Conservation (phyloP, 2,888 invertebrate genomes). For the Athalia rosae region DNA sequence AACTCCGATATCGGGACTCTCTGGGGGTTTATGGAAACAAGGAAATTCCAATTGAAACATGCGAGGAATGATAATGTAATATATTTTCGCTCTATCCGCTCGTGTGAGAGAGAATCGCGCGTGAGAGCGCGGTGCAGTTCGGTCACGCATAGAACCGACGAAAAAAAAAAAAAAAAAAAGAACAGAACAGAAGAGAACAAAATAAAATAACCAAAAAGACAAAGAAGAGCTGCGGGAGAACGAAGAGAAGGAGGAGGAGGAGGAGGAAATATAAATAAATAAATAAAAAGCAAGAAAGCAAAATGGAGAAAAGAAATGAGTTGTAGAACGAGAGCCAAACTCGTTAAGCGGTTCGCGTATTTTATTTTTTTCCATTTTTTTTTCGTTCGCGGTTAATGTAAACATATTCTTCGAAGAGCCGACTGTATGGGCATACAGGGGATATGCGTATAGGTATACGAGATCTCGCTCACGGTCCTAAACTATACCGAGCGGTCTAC, state of each 20-base stretch:
- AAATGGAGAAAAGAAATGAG: slow-evolving; percentile 17
- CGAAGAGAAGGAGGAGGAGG: slow-evolving; percentile 33
- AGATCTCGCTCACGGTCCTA: slow-evolving; percentile 25
- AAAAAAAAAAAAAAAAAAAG: slow-evolving; percentile 49
- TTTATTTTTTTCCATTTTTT: slow-evolving; percentile 37
- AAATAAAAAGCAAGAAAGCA: not conserved
- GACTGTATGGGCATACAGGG: not conserved
- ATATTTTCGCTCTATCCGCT: too few relatives aligned
- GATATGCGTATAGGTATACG: not conserved
- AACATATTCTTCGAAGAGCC: slow-evolving; percentile 65
- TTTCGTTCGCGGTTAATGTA: slow-evolving; percentile 62
- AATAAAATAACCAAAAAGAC: too few relatives aligned
- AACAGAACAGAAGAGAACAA: too few relatives aligned
- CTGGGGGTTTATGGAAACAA: not conserved
- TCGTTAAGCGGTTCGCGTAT: slow-evolving; percentile 65
- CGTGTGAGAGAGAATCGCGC: slow-evolving; percentile 2
- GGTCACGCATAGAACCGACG: slow-evolving; percentile 55
- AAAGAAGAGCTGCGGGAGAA: not conserved
- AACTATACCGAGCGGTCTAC: slow-evolving; percentile 19
- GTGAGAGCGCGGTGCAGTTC: slow-evolving; percentile 49
- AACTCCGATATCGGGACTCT: not conserved
- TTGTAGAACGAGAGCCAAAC: slow-evolving; percentile 52
- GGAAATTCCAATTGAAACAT: too few relatives aligned
- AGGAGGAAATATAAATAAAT: slow-evolving; percentile 49
- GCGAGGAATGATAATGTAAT: too few relatives aligned